Percentiles rank a stretch among this genome's conserved stretches.
These are phyloP conservation scores for Latheticus oryzae DNA, from an alignment of 2,888 invertebrate genomes.

Conservation along the genomic window DNA sequence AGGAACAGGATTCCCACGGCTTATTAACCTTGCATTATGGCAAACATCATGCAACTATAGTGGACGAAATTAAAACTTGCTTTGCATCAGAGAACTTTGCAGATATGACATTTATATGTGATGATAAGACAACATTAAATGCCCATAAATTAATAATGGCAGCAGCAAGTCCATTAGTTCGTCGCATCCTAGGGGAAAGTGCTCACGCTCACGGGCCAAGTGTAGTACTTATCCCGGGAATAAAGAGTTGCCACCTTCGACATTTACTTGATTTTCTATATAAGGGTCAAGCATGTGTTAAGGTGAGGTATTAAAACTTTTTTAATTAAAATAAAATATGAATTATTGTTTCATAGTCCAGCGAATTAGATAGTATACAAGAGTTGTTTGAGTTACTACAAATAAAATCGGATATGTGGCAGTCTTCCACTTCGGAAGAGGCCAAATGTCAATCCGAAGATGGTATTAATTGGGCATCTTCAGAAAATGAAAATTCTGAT, in stretches of 20 bases:
- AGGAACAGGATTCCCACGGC: slow-evolving; percentile 71
- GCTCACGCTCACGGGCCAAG: slow-evolving; percentile 77
- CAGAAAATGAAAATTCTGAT: slow-evolving; percentile 58
- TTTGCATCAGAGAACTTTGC: slow-evolving; percentile 88
- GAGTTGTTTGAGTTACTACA: slow-evolving; percentile 85
- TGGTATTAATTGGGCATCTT: slow-evolving; percentile 66
- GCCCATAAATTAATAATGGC: slow-evolving; percentile 90
- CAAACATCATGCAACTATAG: slow-evolving; percentile 93
- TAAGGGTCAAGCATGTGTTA: slow-evolving; percentile 86
- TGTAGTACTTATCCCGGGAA: slow-evolving; percentile 87
- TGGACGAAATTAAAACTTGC: slow-evolving; percentile 90
- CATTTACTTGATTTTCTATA: slow-evolving; percentile 87
- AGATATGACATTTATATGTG: slow-evolving; percentile 87
- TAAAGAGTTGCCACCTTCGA: slow-evolving; percentile 82
- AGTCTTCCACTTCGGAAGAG: slow-evolving; percentile 64
- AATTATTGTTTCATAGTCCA: slow-evolving; percentile 69
- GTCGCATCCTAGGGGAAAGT: slow-evolving; percentile 80
- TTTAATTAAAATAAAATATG: slow-evolving; percentile 39
- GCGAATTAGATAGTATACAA: slow-evolving; percentile 84
- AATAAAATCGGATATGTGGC: slow-evolving; percentile 86
- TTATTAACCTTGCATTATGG: slow-evolving; percentile 92
- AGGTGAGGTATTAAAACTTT: slow-evolving; percentile 66
- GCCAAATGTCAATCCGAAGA: slow-evolving; percentile 59
- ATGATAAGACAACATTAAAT: slow-evolving; percentile 83
- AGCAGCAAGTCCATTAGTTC: slow-evolving; percentile 86